Evolutionary conservation across 2,113 vertebrate species (phyloP).

Genomic region (Lutjanus erythropterus): DNA sequence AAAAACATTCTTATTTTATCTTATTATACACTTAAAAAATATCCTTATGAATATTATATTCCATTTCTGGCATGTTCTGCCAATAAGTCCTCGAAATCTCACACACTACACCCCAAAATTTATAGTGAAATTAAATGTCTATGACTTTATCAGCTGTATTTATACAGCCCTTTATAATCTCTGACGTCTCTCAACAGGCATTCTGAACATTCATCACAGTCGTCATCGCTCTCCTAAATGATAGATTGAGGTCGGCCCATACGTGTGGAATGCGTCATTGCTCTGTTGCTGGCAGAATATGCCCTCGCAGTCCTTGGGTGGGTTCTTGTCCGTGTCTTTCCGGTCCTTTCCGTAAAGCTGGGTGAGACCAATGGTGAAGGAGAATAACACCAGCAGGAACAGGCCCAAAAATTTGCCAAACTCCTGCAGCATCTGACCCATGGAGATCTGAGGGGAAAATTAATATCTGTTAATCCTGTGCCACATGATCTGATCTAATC

Average conservation of each 20-base stretch:
- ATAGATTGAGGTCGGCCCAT: slow-evolving; percentile 63
- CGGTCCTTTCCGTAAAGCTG: slow-evolving; percentile 94
- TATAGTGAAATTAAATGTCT: neutral
- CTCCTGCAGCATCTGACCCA: slow-evolving; percentile 99
- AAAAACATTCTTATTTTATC: too few species aligned
- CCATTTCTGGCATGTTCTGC: too few species aligned
- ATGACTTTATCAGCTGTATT: neutral
- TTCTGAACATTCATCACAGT: slow-evolving; percentile 24
- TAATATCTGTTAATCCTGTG: slow-evolving; percentile 8
- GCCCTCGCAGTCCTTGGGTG: slow-evolving; percentile 90
- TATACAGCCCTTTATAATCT: neutral
- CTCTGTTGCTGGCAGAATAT: slow-evolving; percentile 96
- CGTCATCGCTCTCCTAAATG: neutral
- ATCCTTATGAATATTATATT: too few species aligned
- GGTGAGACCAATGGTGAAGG: slow-evolving; percentile 97
- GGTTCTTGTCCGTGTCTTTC: slow-evolving; percentile 71
- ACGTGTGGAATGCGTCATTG: slow-evolving; percentile 97
- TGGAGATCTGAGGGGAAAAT: slow-evolving; percentile 90
- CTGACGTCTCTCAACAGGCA: neutral
- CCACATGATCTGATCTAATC: slow-evolving; percentile 3
- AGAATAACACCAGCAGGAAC: slow-evolving; percentile 97
- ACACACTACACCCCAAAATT: too few species aligned
- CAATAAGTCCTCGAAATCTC: too few species aligned
- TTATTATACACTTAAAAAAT: too few species aligned
- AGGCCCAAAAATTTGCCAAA: slow-evolving; percentile 98